Evolutionary conservation across 1,140 invertebrate genomes (phyloP), one percentile per base, ranked within the genome.

Genomic region (Drosophila ohnishii): DNA sequence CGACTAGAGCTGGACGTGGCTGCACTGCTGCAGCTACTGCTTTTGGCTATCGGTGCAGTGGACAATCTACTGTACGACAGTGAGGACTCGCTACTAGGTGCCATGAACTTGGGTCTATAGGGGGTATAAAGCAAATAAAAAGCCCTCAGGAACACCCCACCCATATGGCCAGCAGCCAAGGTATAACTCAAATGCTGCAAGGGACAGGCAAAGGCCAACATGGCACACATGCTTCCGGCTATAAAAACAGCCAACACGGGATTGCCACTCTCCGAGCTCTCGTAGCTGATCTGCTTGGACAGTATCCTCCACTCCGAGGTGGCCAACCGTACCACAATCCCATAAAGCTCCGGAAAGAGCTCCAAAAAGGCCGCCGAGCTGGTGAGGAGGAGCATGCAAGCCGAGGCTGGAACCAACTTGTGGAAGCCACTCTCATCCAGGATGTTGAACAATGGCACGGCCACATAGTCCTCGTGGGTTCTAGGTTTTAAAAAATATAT

Each of bases 171-270:
- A 16, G 81, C 91, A 3, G 91, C 91, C 53, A 92, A 44, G 0
- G 86, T 91, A 28, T 91, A 83, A 34, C 75, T 90, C 30, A 92
- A 73, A 65, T 91, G 88, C 65, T 91, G 87, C 67, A 95, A 70
- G 0, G 94, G 94, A 83, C 94, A 95, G 13, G 94, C 94, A 78
- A 95, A 95, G 3, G 94, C 94, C 61, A 95, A 79, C 75, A 95
- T 95, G 39, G 94, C 94, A 53, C 94, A 93, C 59, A 95, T 79
- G 75, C 94, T 95, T 58, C 94, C 94, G 66, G 93, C 94, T 53
- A 94, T 94, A 78, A 95, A 95, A 11, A 95, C 94, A 14, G 95
- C 94, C 57, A 95, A 82, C 1, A 95, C 94, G 2, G 94, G 94
- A 82, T 94, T 95, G 13, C 94, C 94, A 64, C 94, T 95, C 16